Percentiles rank a stretch among this genome's conserved stretches.
Evolutionary conservation across 64 coral and sea anemone genomes (phyloP).

Genomic region (Montipora efflorescens): DNA sequence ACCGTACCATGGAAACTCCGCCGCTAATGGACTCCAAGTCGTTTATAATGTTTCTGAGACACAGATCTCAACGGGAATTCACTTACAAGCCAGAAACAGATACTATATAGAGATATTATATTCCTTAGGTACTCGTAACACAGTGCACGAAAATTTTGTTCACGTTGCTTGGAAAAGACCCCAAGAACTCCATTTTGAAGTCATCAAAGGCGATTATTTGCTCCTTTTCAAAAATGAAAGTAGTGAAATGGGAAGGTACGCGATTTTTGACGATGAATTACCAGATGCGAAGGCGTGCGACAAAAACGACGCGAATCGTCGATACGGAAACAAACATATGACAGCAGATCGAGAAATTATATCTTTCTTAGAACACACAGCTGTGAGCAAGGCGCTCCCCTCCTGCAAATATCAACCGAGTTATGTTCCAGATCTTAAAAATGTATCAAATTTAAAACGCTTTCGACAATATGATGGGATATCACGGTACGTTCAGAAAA

Average conservation of each 20-base stretch:
- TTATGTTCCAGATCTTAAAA: background rate
- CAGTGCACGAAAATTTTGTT: background rate
- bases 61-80: background rate
- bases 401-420: background rate
- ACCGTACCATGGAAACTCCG: background rate
- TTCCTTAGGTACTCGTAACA: too few species aligned
- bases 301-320: too few species aligned
- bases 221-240: background rate
- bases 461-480: background rate
- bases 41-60: background rate
- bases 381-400: background rate
- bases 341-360: background rate
- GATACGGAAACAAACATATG: background rate
- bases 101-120: conserved; percentile 8
- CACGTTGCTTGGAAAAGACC: background rate
- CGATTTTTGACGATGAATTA: background rate
- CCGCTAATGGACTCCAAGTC: background rate
- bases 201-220: background rate
- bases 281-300: background rate
- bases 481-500: background rate
- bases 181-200: background rate
- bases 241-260: too few species aligned
- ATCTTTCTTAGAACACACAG: background rate
- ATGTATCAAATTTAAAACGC: background rate
- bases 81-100: background rate